These are phyloP conservation scores for Drosophila maculinotata DNA, from an alignment of 2,888 invertebrate species.

Conservation along the genomic window DNA sequence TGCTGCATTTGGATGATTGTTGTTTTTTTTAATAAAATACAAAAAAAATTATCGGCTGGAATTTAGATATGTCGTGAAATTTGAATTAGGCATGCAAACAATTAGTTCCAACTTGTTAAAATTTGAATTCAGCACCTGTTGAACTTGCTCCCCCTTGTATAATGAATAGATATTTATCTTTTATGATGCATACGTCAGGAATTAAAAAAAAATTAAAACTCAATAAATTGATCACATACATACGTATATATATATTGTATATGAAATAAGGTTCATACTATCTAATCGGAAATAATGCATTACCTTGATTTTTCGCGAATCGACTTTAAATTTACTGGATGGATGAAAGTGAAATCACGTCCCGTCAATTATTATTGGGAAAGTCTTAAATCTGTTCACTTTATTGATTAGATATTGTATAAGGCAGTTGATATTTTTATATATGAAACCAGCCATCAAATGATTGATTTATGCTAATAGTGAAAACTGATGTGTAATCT, in stretches of 20 bases:
- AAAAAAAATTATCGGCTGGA: neutral
- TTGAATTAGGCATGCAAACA: neutral
- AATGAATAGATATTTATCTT: neutral
- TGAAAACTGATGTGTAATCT: conserved; percentile 6
- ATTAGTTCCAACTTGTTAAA: neutral
- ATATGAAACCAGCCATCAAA: conserved; percentile 11
- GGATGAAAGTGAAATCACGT: conserved; percentile 40
- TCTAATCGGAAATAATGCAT: conserved; percentile 32
- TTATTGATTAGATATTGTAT: conserved; percentile 48
- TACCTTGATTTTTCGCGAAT: conserved; percentile 18
- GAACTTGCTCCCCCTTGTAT: conserved; percentile 6
- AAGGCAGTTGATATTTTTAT: conserved; percentile 9
- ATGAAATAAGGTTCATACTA: neutral
- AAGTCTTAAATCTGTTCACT: conserved; percentile 46
- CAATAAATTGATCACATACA: too few species aligned
- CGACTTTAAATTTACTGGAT: conserved; percentile 30
- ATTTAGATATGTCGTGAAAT: neutral
- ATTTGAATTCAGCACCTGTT: neutral
- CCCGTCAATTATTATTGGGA: conserved; percentile 35
- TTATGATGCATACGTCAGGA: too few species aligned
- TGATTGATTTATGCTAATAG: neutral
- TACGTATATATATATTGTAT: neutral
- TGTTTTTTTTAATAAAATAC: neutral
- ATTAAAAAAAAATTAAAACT: too few species aligned
- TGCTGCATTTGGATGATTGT: conserved; percentile 1